These are phyloP conservation scores for Lycocorax pyrrhopterus DNA, from an alignment of 2,113 vertebrate species.

Conservation along the genomic window DNA sequence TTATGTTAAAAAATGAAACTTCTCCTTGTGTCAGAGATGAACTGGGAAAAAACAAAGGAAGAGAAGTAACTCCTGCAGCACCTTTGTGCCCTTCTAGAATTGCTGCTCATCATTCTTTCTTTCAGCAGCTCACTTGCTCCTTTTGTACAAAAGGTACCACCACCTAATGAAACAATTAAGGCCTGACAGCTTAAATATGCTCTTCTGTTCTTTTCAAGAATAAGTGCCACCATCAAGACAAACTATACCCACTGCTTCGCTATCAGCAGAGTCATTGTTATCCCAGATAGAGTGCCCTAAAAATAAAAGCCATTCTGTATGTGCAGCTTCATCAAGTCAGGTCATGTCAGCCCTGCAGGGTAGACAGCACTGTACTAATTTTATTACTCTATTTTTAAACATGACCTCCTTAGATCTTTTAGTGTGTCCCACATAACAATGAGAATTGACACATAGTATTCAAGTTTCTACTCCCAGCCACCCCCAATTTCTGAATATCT, in stretches of 20 bases:
- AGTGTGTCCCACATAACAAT: constrained; percentile 65
- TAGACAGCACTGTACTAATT: constrained; percentile 72
- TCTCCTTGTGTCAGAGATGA: constrained; percentile 57
- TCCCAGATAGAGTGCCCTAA: constrained; percentile 74
- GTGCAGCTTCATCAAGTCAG: constrained; percentile 73
- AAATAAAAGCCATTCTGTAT: constrained; percentile 75
- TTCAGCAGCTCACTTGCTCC: constrained; percentile 54
- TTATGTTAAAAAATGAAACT: constrained; percentile 63
- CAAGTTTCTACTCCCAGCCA: neutral
- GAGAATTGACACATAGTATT: constrained; percentile 22
- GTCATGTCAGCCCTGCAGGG: constrained; percentile 68
- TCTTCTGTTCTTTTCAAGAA: constrained; percentile 68
- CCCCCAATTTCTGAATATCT: neutral
- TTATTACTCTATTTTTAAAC: constrained; percentile 78
- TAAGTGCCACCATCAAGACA: constrained; percentile 72
- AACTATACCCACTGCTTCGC: constrained; percentile 67
- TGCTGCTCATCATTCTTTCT: constrained; percentile 69
- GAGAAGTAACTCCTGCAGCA: constrained; percentile 37
- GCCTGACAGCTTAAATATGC: constrained; percentile 72
- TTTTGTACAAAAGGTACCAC: constrained; percentile 71
- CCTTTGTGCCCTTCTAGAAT: constrained; percentile 57
- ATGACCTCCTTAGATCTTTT: constrained; percentile 65
- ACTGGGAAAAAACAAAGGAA: constrained; percentile 63
- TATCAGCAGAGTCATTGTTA: constrained; percentile 74
- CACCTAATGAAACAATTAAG: constrained; percentile 78